These are phyloP conservation scores for Phengaris alcon DNA, from an alignment of 2,888 invertebrate genomes.

Conservation along the genomic window DNA sequence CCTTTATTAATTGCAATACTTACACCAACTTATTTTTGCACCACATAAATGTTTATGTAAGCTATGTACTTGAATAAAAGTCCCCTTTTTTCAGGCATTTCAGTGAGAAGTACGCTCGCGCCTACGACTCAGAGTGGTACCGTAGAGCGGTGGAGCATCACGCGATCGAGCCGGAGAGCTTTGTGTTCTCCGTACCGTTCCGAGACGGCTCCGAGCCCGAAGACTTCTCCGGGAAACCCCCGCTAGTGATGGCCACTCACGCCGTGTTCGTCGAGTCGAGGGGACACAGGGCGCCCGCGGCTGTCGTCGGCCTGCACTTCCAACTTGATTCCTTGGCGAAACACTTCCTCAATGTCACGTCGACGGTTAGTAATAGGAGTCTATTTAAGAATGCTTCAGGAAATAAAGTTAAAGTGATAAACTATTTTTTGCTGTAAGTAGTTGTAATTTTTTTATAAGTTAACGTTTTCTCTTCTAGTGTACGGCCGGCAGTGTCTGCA, in stretches of 20 bases:
- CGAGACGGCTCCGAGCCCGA: conserved; percentile 81
- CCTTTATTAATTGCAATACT: no score
- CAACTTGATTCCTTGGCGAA: conserved; percentile 89
- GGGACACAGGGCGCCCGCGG: conserved; percentile 91
- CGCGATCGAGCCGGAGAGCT: conserved; percentile 90
- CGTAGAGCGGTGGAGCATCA: conserved; percentile 94
- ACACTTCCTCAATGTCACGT: conserved; percentile 93
- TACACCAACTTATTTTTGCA: no score
- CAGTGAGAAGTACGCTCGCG: conserved; percentile 87
- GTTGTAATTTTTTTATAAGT: no score
- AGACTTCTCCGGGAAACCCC: conserved; percentile 76
- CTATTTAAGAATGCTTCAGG: not conserved
- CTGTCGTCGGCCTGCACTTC: conserved; percentile 95
- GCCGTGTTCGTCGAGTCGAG: conserved; percentile 92
- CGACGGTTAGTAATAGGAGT: conserved; percentile 81
- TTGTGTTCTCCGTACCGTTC: conserved; percentile 93
- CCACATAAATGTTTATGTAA: no score
- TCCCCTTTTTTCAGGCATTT: conserved; percentile 82
- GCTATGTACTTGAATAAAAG: no score
- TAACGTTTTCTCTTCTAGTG: conserved; percentile 75
- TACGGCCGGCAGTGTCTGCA: conserved; percentile 83
- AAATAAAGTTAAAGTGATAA: not conserved
- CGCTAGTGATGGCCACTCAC: conserved; percentile 92
- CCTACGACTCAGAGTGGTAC: conserved; percentile 94
- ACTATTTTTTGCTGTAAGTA: not conserved